Base-by-base conservation (phyloP, 2,888 invertebrate species). In the Ormyrus labotus region DNA sequence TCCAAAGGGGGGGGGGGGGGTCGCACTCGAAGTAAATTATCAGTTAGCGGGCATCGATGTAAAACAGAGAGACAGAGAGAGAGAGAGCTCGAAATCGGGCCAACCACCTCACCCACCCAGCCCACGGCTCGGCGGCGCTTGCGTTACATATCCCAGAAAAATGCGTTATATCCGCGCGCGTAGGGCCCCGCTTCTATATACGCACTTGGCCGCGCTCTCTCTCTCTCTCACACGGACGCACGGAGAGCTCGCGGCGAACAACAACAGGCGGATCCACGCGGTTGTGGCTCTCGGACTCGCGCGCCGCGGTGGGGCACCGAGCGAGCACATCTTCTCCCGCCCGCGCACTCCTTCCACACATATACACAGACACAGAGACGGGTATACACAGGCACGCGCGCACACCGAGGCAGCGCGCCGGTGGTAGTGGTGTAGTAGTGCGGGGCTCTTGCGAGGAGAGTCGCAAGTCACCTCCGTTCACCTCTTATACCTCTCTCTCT, bases 391-490 rank as follows among this genome's bases (percentile, higher is more conserved):
- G 19, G 34, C 79, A 71, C 47, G 10, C 61, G 53, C 70, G 4
- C 11, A 19, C 70, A 34, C 19, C 6, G 77, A 11, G 50, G 65
- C 50, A 51, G 53, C 80, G 61, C 45, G 53, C 48, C 7, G 61
- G 58, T 19, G 68, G 65, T 47, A 61, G 53, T 48, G 77, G 58
- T 6, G 80, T 71, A 76, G 78, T 68, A 60, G 77, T 75, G 70
- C 70, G 68, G 48, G 60, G 70, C 68, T 63, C 71, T 82, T 82
- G 84, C 72, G 75, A 85, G 85, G 85, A 85, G 85, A 87, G 87
- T 88, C 88, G 88, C 88, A 87, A 89, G 89, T 88, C 88, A 87
- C 88, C 89, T 88, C 88, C 89, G 89, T 87, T 89, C 88, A 89
- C 89, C 88, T 89, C 86, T 85, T 85, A 64, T 61, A 88, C 89